Evolutionary conservation across 2,797 vertebrate genomes (phyloP).

Genomic region (Tarsius wallacei): DNA sequence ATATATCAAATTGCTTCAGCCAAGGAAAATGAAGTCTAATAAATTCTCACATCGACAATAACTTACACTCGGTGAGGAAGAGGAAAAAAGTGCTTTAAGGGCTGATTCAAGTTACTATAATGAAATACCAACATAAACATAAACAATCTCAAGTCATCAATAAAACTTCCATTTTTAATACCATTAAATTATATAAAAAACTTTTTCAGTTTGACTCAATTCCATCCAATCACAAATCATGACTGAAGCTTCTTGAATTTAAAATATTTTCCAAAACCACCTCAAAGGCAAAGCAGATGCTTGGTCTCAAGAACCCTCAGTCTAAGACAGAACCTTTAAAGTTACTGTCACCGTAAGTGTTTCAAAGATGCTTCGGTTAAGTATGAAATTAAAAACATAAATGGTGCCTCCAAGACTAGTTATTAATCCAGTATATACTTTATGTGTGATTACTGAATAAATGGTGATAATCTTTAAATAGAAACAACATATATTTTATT

Average conservation of each 20-base stretch:
- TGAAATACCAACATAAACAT: not conserved
- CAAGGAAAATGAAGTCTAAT: constrained; percentile 13
- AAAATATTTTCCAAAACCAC: constrained; percentile 41
- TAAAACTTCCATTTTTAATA: constrained; percentile 53
- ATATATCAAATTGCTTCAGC: not conserved
- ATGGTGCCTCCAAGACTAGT: not conserved
- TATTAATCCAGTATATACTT: not conserved
- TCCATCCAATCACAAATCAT: constrained; percentile 9
- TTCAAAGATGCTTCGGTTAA: constrained; percentile 27
- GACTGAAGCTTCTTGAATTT: constrained; percentile 20
- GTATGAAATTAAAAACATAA: not conserved
- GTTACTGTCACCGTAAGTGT: not conserved
- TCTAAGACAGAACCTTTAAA: constrained; percentile 33
- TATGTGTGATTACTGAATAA: not conserved
- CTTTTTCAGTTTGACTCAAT: constrained; percentile 33
- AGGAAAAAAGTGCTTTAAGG: not conserved
- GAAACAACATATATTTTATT: not conserved
- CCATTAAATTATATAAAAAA: constrained; percentile 24
- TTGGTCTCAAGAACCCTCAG: not conserved
- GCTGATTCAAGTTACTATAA: constrained; percentile 17
- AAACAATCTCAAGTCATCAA: constrained; percentile 34
- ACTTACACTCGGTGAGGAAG: not conserved
- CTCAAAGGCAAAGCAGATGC: constrained; percentile 57
- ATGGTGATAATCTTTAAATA: not conserved
- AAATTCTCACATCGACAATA: not conserved